Conservation (phyloP, 2,113 vertebrate species). For the Ascaphus truei region DNA sequence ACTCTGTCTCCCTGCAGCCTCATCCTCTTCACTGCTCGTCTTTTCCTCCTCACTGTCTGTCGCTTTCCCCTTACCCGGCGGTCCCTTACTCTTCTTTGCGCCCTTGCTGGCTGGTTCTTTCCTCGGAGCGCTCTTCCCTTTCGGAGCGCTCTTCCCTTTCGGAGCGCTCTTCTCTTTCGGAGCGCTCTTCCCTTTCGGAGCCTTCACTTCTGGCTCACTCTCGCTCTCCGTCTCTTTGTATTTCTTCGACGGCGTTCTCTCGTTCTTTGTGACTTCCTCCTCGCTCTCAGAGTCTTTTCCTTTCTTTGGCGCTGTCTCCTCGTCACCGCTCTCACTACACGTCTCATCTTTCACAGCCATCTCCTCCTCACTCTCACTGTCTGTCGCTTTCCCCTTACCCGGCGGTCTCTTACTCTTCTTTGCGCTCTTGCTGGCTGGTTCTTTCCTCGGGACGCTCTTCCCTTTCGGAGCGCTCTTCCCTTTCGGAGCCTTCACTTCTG, state of each 20-base stretch:
- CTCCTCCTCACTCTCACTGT: not conserved
- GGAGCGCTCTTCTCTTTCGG: too few relatives aligned
- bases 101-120: too few relatives aligned
- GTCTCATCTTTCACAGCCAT: not conserved
- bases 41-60: not conserved
- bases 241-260: not conserved
- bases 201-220: not conserved
- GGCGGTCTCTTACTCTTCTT: not conserved
- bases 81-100: not conserved
- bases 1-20: slow-evolving; percentile 11
- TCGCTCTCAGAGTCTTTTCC: not conserved
- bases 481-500: not conserved
- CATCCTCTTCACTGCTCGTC: not conserved
- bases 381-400: not conserved
- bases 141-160: not conserved
- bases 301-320: not conserved
- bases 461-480: not conserved
- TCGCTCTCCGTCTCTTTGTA: too few relatives aligned
- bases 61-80: not conserved
- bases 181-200: too few relatives aligned
- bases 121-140: not conserved
- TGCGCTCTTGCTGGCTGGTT: not conserved
- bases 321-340: not conserved
- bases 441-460: not conserved
- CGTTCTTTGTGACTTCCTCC: not conserved